Evolutionary conservation across 1,140 invertebrate species (phyloP), one percentile per base, ranked within the genome.

Genomic region (Neotoxoptera formosana): DNA sequence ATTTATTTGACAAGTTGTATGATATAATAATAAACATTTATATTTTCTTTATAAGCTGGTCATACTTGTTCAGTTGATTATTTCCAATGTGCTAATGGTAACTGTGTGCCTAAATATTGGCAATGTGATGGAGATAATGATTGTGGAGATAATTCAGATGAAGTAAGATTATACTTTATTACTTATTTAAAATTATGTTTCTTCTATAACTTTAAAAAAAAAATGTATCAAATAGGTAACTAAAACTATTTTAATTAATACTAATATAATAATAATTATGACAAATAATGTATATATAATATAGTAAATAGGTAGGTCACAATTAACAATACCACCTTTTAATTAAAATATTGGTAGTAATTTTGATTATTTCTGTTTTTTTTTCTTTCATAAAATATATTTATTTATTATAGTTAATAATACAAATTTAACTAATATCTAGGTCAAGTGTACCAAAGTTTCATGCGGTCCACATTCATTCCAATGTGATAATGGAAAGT

Each of bases 401-500:
- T 23, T n/a, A 88, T 88, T 7, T 48, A 45, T n/a, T 47, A 30
- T 86, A 86, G 45, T 11, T 84, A 45, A 56, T 89, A 30, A 87
- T 48, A 48, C 3, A 48, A 23, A 86, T n/a, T 89, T 41, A 20
- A 51, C 9, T 60, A 47, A 25, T 90, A 25, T 34, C 9, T 97
- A 97, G 81, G 96, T 96, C 92, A 97, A 97, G 94, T 98, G 97
- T 94, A 95, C 95, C 0, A 96, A 97, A 93, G 95, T 95, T 93
- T 96, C 93, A 20, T 94, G 94, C 88, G 87, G 92, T 51, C 81
- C 94, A 53, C 93, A 93, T 91, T 60, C 89, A 36, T 93, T 94
- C n/a, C 93, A 89, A 90, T 94, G 93, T 86, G 87, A 45, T 36
- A 93, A 89, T 84, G 94, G 94, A 51, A 94, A 93, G 84, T 94